Percentiles rank a stretch among this genome's conserved stretches.
Evolutionary conservation across 2,113 vertebrate species (phyloP).

Genomic region (Albula goreensis): DNA sequence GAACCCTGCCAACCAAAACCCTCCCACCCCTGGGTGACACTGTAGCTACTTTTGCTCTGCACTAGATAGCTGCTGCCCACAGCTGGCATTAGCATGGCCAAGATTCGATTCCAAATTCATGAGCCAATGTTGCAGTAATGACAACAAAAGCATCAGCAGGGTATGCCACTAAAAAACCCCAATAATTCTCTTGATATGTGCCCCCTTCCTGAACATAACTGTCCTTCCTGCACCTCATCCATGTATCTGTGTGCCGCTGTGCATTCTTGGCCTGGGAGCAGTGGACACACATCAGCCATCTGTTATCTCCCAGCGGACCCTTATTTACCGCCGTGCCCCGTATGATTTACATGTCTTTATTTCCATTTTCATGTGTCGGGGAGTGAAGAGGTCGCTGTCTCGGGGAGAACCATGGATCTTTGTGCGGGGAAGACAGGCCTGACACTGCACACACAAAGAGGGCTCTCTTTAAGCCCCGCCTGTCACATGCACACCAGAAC

Average conservation of each 20-base stretch:
- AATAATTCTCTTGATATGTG: background rate
- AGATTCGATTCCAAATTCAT: background rate
- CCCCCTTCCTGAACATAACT: background rate
- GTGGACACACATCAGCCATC: background rate
- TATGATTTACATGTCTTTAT: background rate
- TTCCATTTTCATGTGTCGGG: background rate
- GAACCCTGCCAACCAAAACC: background rate
- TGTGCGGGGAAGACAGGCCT: slow-evolving; percentile 1
- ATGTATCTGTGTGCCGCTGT: background rate
- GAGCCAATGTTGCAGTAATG: background rate
- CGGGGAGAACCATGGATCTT: background rate
- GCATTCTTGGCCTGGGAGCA: background rate
- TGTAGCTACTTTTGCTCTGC: background rate
- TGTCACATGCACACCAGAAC: slow-evolving; percentile 57
- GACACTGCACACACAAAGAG: slow-evolving; percentile 53
- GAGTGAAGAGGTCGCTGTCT: background rate
- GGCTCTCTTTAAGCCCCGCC: slow-evolving; percentile 37
- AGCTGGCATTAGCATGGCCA: background rate
- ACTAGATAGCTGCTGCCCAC: background rate
- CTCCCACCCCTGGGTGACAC: background rate
- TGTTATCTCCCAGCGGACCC: background rate
- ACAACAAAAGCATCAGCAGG: background rate
- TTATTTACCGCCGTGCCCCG: background rate
- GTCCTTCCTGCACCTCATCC: background rate
- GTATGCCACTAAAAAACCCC: background rate